These are phyloP conservation scores for Empis stercorea DNA, from an alignment of 2,888 invertebrate genomes.

Conservation along the genomic window DNA sequence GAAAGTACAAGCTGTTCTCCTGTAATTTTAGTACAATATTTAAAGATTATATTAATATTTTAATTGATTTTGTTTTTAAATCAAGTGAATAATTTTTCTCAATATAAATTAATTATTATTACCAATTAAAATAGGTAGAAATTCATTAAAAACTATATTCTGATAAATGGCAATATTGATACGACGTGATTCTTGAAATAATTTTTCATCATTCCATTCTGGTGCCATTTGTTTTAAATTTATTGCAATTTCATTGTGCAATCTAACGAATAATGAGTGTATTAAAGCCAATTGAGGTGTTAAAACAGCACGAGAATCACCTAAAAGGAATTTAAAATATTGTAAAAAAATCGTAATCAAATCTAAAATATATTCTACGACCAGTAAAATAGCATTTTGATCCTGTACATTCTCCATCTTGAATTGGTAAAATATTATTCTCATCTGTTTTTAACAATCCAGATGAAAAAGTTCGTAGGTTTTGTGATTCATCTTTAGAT, in stretches of 20 bases:
- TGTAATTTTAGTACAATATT: neutral
- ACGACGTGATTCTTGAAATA: slow-evolving; percentile 43
- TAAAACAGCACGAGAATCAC: slow-evolving; percentile 42
- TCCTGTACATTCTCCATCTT: slow-evolving; percentile 21
- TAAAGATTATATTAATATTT: neutral
- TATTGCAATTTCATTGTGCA: slow-evolving; percentile 44
- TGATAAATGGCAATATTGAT: slow-evolving; percentile 45
- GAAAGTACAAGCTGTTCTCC: slow-evolving; percentile 1
- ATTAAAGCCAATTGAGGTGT: slow-evolving; percentile 41
- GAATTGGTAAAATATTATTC: slow-evolving; percentile 29
- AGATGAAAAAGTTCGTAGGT: slow-evolving; percentile 35
- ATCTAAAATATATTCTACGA: slow-evolving; percentile 23
- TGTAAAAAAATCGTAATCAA: slow-evolving; percentile 4
- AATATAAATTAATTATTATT: too few relatives aligned
- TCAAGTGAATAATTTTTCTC: too few relatives aligned
- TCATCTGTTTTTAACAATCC: slow-evolving; percentile 36
- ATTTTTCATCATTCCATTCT: slow-evolving; percentile 42
- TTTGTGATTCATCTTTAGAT: slow-evolving; percentile 25
- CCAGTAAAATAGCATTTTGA: slow-evolving; percentile 38
- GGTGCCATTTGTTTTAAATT: slow-evolving; percentile 41
- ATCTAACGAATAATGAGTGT: slow-evolving; percentile 41
- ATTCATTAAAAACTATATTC: slow-evolving; percentile 47
- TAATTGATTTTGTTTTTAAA: too few relatives aligned
- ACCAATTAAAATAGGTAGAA: slow-evolving; percentile 43
- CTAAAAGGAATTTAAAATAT: slow-evolving; percentile 23